Conservation (phyloP, 2,797 vertebrate genomes). For the Hafferia zeledoni region DNA sequence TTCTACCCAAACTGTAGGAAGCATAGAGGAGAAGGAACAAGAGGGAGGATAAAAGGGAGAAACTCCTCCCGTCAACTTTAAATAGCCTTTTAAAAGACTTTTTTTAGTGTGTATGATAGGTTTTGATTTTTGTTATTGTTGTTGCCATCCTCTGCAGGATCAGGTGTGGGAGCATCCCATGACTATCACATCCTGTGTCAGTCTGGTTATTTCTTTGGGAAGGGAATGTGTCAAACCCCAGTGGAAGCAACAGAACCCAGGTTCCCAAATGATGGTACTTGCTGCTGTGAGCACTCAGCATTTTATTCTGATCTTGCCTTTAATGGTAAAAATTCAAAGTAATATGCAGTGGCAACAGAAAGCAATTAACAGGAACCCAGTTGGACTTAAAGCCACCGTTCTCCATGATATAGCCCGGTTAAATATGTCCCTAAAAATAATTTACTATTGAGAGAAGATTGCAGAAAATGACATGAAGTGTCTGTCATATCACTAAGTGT, state of each 20-base stretch:
- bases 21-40: not conserved
- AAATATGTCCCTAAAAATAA: not conserved
- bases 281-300: not conserved
- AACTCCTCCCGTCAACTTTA: not conserved
- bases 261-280: not conserved
- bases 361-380: not conserved
- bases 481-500: not conserved
- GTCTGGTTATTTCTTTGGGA: not conserved
- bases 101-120: not conserved
- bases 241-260: rapidly evolving
- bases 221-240: not conserved
- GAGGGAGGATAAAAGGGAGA: not conserved
- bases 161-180: not conserved
- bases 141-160: not conserved
- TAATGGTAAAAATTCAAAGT: not conserved
- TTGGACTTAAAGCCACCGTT: not conserved
- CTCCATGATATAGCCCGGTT: rapidly evolving
- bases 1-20: not conserved
- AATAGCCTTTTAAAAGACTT: not conserved
- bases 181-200: not conserved
- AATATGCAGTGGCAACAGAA: not conserved
- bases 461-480: not conserved
- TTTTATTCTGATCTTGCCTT: not conserved
- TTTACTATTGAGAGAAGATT: not conserved
- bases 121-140: not conserved